Base-by-base conservation (phyloP, 1,140 invertebrate species). In the Papilio glaucus region DNA sequence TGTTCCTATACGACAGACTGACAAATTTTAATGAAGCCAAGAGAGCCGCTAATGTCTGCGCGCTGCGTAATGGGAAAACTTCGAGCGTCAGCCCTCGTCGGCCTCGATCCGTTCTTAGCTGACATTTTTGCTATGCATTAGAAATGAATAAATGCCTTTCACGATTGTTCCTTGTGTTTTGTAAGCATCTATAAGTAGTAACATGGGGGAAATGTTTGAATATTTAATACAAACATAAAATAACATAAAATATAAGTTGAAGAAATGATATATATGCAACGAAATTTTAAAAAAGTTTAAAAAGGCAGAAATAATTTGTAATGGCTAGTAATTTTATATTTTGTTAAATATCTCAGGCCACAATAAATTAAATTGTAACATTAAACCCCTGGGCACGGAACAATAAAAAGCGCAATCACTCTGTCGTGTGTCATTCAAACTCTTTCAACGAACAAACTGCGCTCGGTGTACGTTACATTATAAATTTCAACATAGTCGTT, bases 21-120 rank as follows among this genome's bases (percentile, higher is more conserved):
- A 92, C 90, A 92, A 92, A 92, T 92, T 92, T 92, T 92, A 92
- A 92, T 92, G 90, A 92, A 88, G 84, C 85, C 87, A 85, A 86
- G 88, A 85, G 87, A 85, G 82, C 80, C 87, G 89, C 86, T 91
- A 92, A 92, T 90, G 90, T 90, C 88, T 89, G 85, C 81, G 85
- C 80, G 73, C 86, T 68, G 68, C 81, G 86, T 91, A 92, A 92
- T 92, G 90, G 90, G 89, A 92, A 92, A 92, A 92, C 83, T 92
- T 92, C 78, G 78, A 53, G n/a, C 41, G 65, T 68, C 65, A 77
- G 77, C 74, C 79, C 77, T 80, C 81, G 62, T 79, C 72, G 72
- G 57, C 80, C 77, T 74, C 74, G 72, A 72, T 69, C 68, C 70
- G 72, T 29, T 33, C 29, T 33, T 60, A 57, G 69, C 49, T 62